Evolutionary conservation across 2,888 invertebrate species (phyloP), one percentile per base, ranked within the genome.

Genomic region (Morpho achilles): DNA sequence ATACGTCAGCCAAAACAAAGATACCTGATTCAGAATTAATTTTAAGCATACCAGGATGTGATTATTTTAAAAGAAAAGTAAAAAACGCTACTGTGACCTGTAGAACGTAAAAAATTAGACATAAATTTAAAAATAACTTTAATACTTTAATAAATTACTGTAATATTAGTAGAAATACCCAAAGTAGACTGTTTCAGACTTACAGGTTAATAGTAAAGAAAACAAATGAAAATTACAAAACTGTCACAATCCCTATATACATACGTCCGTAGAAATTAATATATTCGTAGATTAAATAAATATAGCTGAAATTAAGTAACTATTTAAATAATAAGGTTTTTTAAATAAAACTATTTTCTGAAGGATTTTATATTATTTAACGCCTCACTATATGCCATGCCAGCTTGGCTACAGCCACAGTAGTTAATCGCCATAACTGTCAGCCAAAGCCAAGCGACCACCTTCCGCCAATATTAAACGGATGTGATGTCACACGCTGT

Each of bases 31-130:
- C 92, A 1, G 91, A 91, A 64, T 73, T 92, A 23, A 77, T 80
- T 39, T 84, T 93, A 60, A 82, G 82, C 56, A 90, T 93, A 32
- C 93, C 93, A 23, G 79, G 84, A 53, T 93, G 93, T 73, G 82
- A 84, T 66, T 85, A 85, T 69, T 89, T 90, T 58, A 82, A 86
- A 69, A 73, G 75, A 64, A 86, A 80, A 81, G 73, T 82, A 8
- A 84, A 81, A 59, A 68, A 67, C 53, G 71, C 73, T 40, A 68
- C 72, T 10, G 76, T 82, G 43, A 72, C 73, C 56, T 87, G 86
- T 74, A 70, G 73, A 62, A 63, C 66, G 55, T 75, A 62, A 75
- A 44, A 7, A 46, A 60, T 23, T 9, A 8, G 6, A 46, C 32
- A 46, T 5, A 60, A 23, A 53, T 45, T 41, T 44, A 42, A 22